Percentiles rank a stretch among this genome's conserved stretches.
Evolutionary conservation across 2,888 invertebrate species (phyloP).

Genomic region (Thereva nobilitata): DNA sequence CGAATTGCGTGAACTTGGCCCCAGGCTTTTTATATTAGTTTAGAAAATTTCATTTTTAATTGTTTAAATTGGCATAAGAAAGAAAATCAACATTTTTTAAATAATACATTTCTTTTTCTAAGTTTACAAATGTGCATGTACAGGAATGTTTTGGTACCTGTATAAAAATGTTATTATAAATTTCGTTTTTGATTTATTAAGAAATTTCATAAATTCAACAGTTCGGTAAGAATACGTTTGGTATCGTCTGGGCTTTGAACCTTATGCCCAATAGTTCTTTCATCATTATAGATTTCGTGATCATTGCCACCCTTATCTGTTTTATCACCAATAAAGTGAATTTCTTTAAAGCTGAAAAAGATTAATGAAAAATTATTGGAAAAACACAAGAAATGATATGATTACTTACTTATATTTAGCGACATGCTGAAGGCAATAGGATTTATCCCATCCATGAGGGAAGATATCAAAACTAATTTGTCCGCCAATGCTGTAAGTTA

Average conservation of each 20-base stretch:
- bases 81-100: no score
- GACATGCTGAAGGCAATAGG: slow-evolving; percentile 78
- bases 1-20: no score
- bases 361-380: background rate
- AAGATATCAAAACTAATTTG: slow-evolving; percentile 96
- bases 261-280: slow-evolving; percentile 80
- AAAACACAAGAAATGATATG: background rate
- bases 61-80: no score
- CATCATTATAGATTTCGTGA: slow-evolving; percentile 83
- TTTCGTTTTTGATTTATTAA: background rate
- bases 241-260: slow-evolving; percentile 85
- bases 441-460: slow-evolving; percentile 93
- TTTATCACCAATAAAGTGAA: slow-evolving; percentile 96
- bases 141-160: no score
- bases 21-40: no score
- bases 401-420: slow-evolving; percentile 48
- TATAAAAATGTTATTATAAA: no score
- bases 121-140: no score
- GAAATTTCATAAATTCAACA: slow-evolving; percentile 50
- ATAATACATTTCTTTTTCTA: no score
- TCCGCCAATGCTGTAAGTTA: slow-evolving; percentile 88
- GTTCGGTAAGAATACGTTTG: slow-evolving; percentile 65
- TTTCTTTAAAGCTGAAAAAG: slow-evolving; percentile 66
- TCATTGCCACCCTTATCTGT: slow-evolving; percentile 89
- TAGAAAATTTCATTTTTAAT: no score